Conservation (phyloP, 2,113 vertebrate genomes). For the Oryzias celebensis region DNA sequence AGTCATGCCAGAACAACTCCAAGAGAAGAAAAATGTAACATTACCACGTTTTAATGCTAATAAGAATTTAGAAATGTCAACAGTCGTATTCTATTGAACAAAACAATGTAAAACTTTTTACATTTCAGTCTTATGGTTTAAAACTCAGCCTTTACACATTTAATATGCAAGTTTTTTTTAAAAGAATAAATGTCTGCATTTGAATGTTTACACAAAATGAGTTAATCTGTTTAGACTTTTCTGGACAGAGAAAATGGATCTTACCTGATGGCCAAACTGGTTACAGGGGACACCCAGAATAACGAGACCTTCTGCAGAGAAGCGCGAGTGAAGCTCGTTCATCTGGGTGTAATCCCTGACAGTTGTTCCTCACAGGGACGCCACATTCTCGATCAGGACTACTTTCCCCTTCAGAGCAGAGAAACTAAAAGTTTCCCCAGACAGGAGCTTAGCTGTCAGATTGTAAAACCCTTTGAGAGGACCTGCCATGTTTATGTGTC, state of each 20-base stretch:
- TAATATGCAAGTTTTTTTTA: no score
- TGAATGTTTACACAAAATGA: no score
- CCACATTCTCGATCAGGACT: slow-evolving; percentile 89
- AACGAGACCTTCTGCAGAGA: slow-evolving; percentile 78
- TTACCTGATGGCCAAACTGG: slow-evolving; percentile 94
- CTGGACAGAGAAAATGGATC: neutral
- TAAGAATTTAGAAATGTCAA: no score
- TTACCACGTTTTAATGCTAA: no score
- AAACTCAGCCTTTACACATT: no score
- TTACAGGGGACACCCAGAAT: slow-evolving; percentile 92
- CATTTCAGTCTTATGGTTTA: no score
- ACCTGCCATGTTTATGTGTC: slow-evolving; percentile 27
- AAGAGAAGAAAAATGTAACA: no score
- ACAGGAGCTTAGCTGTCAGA: slow-evolving; percentile 78
- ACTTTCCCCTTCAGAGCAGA: slow-evolving; percentile 82
- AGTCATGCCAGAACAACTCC: no score
- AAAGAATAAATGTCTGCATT: no score
- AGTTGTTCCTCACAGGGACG: slow-evolving; percentile 95
- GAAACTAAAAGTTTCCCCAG: slow-evolving; percentile 77
- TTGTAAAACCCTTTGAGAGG: slow-evolving; percentile 68
- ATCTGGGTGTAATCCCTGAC: slow-evolving; percentile 90
- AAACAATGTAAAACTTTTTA: no score
- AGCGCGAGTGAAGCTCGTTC: slow-evolving; percentile 86
- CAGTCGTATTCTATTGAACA: no score
- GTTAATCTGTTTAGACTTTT: no score